Base-by-base conservation (phyloP, 1,140 invertebrate genomes). In the Maconellicoccus hirsutus region DNA sequence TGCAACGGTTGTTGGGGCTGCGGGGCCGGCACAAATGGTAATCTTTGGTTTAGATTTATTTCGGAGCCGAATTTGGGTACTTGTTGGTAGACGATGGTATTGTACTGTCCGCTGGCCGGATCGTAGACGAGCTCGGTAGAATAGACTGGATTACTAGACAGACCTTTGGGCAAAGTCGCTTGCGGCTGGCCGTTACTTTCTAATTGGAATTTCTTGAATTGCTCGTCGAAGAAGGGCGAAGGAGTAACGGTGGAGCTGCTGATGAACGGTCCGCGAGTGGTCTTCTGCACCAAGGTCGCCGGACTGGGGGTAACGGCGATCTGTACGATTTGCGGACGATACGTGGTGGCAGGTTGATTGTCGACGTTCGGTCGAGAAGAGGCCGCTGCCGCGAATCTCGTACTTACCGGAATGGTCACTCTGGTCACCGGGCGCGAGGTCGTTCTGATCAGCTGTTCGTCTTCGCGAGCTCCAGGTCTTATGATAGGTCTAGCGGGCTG, bases 101-200 rank as follows among this genome's bases (percentile, higher is more conserved):
- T 88, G 82, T 91, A 91, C 76, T 89, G 86, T 72, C 89, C 89
- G 73, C 85, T 86, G n/a, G 83, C 77, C 42, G 88, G 89, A 79
- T 92, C 89, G 79, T 84, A 91, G 0, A 91, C 83, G 7, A 91
- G 79, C 75, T 91, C 87, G 21, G 89, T 89, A 69, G 87, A 86
- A 78, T 91, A 91, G 73, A 90, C 81, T 52, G 87, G 73, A 77
- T 79, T 63, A 70, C 73, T 74, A 25, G 73, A 39, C 0, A 52
- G 70, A 39, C 33, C 72, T 16, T 66, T 66, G 71, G 72, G 76
- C 77, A 52, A 76, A 69, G 66, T 81, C 80, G 3, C 80, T 71
- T 66, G 78, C 71, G 77, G n/a, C 72, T 69, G 25, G 71, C 38
- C 63, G 72, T 72, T 19, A 74, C 87, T 87, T n/a, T 88, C 87